These are phyloP conservation scores for Mionectes macconnelli DNA, from an alignment of 2,113 vertebrate genomes.

Conservation along the genomic window DNA sequence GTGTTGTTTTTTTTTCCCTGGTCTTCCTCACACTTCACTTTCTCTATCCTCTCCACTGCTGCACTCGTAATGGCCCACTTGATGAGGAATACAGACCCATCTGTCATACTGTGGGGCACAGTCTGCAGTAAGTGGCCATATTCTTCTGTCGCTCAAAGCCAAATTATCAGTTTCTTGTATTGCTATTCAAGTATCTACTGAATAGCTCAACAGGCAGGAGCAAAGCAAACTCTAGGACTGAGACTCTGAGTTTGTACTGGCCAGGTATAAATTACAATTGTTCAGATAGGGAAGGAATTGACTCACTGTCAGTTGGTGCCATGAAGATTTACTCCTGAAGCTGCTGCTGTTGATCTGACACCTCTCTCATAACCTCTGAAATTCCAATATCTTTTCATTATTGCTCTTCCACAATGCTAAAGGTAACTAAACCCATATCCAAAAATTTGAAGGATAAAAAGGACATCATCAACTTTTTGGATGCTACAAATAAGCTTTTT, in stretches of 20 bases:
- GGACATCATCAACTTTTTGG: not conserved
- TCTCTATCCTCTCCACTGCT: not conserved
- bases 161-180: not conserved
- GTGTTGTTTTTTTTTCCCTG: rapidly evolving
- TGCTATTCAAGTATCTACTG: not conserved
- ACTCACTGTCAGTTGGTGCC: not conserved
- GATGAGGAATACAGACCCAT: not conserved
- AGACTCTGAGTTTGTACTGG: not conserved
- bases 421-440: not conserved
- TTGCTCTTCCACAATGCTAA: not conserved
- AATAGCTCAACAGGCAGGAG: not conserved
- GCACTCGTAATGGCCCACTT: too few relatives aligned
- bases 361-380: not conserved
- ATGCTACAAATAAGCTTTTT: not conserved
- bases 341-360: not conserved
- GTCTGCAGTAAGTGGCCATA: not conserved
- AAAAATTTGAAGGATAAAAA: not conserved
- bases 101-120: not conserved
- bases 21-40: not conserved
- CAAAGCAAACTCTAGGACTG: not conserved
- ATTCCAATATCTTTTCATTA: not conserved
- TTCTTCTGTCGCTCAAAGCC: not conserved
- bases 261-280: not conserved
- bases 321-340: not conserved
- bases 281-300: not conserved